These are phyloP conservation scores for Sipha maydis DNA, from an alignment of 2,888 invertebrate genomes.

Conservation along the genomic window DNA sequence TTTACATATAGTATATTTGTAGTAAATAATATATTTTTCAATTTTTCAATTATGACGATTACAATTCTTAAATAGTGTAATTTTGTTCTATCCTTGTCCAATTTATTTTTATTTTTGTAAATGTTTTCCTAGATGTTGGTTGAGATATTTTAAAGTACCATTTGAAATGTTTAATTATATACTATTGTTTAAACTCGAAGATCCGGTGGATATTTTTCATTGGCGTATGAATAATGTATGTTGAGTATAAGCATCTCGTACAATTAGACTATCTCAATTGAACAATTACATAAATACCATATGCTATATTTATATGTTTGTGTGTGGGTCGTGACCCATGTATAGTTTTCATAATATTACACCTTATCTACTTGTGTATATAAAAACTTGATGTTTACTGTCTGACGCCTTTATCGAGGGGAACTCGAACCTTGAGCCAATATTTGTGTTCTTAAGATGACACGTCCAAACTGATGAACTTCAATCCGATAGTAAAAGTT, in stretches of 20 bases:
- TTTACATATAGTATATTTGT: not conserved
- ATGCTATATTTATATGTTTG: conserved; percentile 18
- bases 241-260: not conserved
- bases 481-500: conserved; percentile 35
- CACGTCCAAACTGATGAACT: conserved; percentile 50
- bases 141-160: conserved; percentile 4
- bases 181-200: conserved; percentile 49
- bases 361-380: conserved; percentile 51
- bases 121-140: not conserved
- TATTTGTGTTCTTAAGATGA: conserved; percentile 52
- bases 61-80: not conserved
- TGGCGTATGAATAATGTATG: conserved; percentile 52
- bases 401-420: conserved; percentile 55
- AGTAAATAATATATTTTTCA: not conserved
- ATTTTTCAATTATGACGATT: not conserved
- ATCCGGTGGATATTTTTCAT: conserved; percentile 51
- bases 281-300: conserved; percentile 51
- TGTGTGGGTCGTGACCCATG: conserved; percentile 33
- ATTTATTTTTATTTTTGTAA: not conserved
- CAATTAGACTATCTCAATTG: conserved; percentile 57
- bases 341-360: conserved; percentile 38
- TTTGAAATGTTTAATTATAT: conserved; percentile 43
- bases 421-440: conserved; percentile 50
- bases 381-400: conserved; percentile 53
- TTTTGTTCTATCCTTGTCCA: conserved; percentile 4